These are phyloP conservation scores for Pseudopipra pipra DNA, from an alignment of 2,113 vertebrate species.

Conservation along the genomic window DNA sequence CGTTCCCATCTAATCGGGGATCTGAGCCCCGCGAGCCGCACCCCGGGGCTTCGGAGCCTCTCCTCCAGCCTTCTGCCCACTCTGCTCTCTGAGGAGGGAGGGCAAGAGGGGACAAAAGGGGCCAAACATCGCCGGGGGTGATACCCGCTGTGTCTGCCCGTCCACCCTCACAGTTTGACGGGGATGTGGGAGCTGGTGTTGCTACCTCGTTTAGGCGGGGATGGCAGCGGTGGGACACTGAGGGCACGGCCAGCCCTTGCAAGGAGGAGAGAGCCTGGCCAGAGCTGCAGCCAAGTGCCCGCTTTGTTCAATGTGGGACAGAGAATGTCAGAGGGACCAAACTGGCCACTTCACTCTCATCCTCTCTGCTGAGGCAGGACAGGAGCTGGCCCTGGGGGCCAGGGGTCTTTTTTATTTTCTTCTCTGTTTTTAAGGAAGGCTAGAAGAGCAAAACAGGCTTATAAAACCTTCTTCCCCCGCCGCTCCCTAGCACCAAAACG, in stretches of 20 bases:
- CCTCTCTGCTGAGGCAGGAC: background rate
- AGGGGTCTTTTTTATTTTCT: background rate
- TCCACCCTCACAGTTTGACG: background rate
- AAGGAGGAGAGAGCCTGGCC: background rate
- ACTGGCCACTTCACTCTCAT: background rate
- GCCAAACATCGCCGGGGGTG: background rate
- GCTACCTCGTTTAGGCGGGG: fast-evolving
- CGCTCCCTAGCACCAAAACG: background rate
- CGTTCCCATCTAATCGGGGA: slow-evolving; percentile 52
- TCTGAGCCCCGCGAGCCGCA: slow-evolving; percentile 27
- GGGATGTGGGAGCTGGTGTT: background rate
- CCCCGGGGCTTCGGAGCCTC: slow-evolving; percentile 26
- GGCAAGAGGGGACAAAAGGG: background rate
- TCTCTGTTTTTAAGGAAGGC: background rate
- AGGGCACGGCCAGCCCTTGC: background rate
- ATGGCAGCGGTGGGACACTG: background rate
- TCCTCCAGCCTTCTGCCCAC: background rate
- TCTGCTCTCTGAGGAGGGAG: background rate
- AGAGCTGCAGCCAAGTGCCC: background rate
- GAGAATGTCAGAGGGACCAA: background rate
- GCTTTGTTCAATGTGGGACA: background rate
- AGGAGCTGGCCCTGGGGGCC: background rate
- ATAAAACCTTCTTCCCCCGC: background rate
- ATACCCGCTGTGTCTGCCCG: background rate
- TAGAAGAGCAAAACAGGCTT: background rate